Percentiles rank a stretch among this genome's conserved stretches.
Conservation (phyloP, 2,888 invertebrate genomes). For the Cyaniris semiargus region DNA sequence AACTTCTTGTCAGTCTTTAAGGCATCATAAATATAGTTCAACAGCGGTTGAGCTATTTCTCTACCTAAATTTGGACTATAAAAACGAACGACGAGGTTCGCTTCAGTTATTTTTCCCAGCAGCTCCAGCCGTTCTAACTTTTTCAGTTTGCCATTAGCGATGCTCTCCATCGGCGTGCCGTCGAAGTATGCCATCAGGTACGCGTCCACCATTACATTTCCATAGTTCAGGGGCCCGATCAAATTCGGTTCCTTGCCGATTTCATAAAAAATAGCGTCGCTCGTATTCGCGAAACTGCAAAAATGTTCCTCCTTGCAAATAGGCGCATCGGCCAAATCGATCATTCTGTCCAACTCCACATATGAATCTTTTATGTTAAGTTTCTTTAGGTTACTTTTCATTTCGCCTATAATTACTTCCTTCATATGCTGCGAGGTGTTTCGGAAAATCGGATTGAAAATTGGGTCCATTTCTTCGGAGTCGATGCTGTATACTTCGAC, state of each 20-base stretch:
- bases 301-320: slow-evolving; percentile 50
- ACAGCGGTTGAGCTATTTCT: slow-evolving; percentile 53
- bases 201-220: slow-evolving; percentile 55
- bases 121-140: slow-evolving; percentile 52
- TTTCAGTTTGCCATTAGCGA: slow-evolving; percentile 63
- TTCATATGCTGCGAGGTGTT: slow-evolving; percentile 50
- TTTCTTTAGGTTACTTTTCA: slow-evolving; percentile 51
- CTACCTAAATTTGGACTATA: slow-evolving; percentile 50
- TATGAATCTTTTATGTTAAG: slow-evolving; percentile 50
- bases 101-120: slow-evolving; percentile 50
- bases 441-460: slow-evolving; percentile 55
- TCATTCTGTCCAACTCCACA: slow-evolving; percentile 52
- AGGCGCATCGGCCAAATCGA: slow-evolving; percentile 54
- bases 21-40: slow-evolving; percentile 53
- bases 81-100: slow-evolving; percentile 59
- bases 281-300: slow-evolving; percentile 53
- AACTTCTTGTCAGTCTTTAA: slow-evolving; percentile 47
- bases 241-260: slow-evolving; percentile 56
- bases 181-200: slow-evolving; percentile 68
- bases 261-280: slow-evolving; percentile 48
- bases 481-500: slow-evolving; percentile 50
- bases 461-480: slow-evolving; percentile 50
- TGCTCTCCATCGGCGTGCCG: slow-evolving; percentile 51
- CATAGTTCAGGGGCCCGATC: slow-evolving; percentile 53
- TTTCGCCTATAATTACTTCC: slow-evolving; percentile 48